Evolutionary conservation across 2,888 invertebrate species (phyloP), one percentile per base, ranked within the genome.

Genomic region (Amblyjoppa proteus): DNA sequence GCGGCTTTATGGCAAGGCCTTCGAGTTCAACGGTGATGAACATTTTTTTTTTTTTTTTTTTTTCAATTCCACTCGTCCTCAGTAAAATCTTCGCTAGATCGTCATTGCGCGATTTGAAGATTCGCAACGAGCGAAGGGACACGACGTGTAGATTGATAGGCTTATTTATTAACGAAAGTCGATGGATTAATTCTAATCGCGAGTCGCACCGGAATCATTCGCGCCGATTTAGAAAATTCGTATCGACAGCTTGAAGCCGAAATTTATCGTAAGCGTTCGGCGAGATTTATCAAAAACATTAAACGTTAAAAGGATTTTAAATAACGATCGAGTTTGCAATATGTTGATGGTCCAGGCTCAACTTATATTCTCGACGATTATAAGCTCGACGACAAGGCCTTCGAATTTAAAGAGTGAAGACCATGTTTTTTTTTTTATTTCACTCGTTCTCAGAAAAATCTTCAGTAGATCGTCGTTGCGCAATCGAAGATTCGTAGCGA

Each of bases 1-100:
- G 20, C 20, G 98, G 98, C 95, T 98, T 79, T 97, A 97, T 91
- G 98, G 98, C 90, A 96, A 96, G 92, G 95, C 95, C 34, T 94
- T 94, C 83, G 94, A 78, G 92, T 94, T 73, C 93, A 94, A 81
- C 94, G 94, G 84, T 94, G 88, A 91, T 85, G 53, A 61, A 38
- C 3, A 5, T 13, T 1, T 34, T 64, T 31, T 64, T 34, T 61
- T 13, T 64, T 34, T 61, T 13, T 28, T 28, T 16, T 28, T 20
- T 9, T 28, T 28, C 5, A 28, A 64, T 31, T 64, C 6, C 13
- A 31, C 45, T 45, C 45, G 11, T 45, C 5, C 45, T 34, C 16
- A 16, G 4, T 28, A 9, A 61, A 61, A n/a, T 31, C 28, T 41
- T 41, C 9, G 41, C 41, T 20, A 58, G 0, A 28, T 25, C 16